phyloP scores from a whole-genome alignment of 2,888 invertebrate genomes.

The Troides aeacus region DNA sequence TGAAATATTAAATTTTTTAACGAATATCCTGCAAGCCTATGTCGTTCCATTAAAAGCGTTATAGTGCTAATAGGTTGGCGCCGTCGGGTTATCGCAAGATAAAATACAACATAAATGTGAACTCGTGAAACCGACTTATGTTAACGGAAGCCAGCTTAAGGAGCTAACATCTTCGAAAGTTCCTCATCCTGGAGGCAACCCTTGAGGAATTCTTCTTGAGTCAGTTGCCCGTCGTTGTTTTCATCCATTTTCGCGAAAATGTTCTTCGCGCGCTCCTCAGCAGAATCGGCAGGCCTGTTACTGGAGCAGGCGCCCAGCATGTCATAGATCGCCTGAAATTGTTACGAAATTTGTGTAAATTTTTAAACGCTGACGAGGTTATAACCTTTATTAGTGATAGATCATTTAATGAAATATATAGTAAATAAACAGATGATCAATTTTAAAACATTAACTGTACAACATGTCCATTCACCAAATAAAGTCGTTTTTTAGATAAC shows the following conservation, averaged over 20 bases:
- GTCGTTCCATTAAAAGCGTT: conserved; percentile 27
- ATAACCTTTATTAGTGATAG: too few species aligned
- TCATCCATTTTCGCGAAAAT: conserved; percentile 99
- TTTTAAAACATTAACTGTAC: too few species aligned
- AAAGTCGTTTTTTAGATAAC: too few species aligned
- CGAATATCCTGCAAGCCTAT: background rate
- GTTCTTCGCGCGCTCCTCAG: conserved; percentile 98
- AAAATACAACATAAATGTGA: conserved; percentile 41
- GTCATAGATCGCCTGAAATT: conserved; percentile 97
- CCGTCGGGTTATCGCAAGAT: conserved; percentile 57
- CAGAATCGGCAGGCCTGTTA: conserved; percentile 96
- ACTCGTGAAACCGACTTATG: conserved; percentile 38
- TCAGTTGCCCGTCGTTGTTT: conserved; percentile 98
- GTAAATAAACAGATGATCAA: too few species aligned
- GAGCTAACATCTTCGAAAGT: conserved; percentile 95
- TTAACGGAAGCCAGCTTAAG: conserved; percentile 79
- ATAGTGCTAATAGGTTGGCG: conserved; percentile 35
- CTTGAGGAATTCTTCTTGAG: conserved; percentile 98
- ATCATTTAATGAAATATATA: too few species aligned
- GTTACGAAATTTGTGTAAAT: background rate
- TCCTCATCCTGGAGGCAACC: conserved; percentile 98
- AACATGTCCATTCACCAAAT: too few species aligned
- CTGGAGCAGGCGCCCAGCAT: conserved; percentile 99
- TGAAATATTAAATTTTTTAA: background rate
- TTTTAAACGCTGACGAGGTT: background rate